phyloP scores from a whole-genome alignment of 1,140 invertebrate species.

The Sminthurides bifidus region DNA sequence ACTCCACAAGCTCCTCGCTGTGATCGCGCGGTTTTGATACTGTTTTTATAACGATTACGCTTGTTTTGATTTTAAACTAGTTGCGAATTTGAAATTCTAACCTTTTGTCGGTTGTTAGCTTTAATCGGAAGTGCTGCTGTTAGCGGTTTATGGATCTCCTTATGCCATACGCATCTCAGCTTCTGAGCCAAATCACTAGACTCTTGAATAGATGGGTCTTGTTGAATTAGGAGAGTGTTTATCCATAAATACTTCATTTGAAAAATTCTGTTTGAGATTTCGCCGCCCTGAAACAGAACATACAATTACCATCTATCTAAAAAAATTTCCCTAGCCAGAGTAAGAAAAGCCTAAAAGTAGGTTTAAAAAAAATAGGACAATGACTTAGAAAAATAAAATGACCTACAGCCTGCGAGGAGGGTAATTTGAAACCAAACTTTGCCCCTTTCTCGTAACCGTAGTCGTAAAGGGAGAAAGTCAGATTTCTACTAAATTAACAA shows the following conservation, averaged over 20 bases:
- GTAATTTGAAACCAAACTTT: too few relatives aligned
- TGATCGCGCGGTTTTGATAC: neutral
- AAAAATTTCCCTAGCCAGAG: neutral
- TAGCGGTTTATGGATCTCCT: conserved; percentile 26
- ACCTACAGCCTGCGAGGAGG: too few relatives aligned
- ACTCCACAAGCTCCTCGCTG: neutral
- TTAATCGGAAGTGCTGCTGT: conserved; percentile 17
- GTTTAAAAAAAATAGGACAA: too few relatives aligned
- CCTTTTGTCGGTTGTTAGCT: conserved; percentile 11
- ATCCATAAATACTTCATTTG: conserved; percentile 33
- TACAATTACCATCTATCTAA: neutral
- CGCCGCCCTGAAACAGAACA: neutral
- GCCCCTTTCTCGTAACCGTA: too few relatives aligned
- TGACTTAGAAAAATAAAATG: too few relatives aligned
- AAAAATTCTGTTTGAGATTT: neutral
- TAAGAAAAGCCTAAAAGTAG: too few relatives aligned
- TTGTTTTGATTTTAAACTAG: neutral
- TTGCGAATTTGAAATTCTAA: neutral
- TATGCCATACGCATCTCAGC: conserved; percentile 34
- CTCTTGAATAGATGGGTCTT: conserved; percentile 31
- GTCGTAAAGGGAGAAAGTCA: neutral
- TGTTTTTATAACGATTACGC: too few relatives aligned
- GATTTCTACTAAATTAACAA: neutral
- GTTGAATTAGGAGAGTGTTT: conserved; percentile 35
- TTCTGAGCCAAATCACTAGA: conserved; percentile 33